A percentile compares a stretch with the other conserved stretches of the same genome.
Evolutionary conservation across 2,888 invertebrate genomes (phyloP).

Genomic region (Himalopsyche japonica): DNA sequence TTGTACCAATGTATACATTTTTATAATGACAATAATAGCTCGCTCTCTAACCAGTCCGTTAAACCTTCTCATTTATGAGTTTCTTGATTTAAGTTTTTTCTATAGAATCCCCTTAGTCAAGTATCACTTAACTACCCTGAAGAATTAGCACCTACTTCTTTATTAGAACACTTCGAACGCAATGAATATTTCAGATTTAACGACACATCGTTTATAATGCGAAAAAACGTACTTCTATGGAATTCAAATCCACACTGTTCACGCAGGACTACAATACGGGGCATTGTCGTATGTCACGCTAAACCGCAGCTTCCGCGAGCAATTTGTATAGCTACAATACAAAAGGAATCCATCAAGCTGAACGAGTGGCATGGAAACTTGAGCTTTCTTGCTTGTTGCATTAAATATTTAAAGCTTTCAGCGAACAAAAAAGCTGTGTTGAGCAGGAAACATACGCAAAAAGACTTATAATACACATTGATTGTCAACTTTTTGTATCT

Average conservation of each 20-base stretch:
- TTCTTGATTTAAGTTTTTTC: too few relatives aligned
- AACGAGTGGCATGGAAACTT: neutral
- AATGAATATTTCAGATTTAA: neutral
- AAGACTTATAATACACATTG: neutral
- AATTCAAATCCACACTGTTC: neutral
- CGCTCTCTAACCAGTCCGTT: too few relatives aligned
- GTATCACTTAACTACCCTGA: too few relatives aligned
- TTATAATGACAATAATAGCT: too few relatives aligned
- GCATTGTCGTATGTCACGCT: neutral
- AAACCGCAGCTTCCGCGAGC: neutral
- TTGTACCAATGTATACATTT: too few relatives aligned
- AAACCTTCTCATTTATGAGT: too few relatives aligned
- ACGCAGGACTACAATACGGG: neutral
- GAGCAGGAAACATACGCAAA: neutral
- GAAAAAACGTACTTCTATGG: neutral
- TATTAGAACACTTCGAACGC: neutral
- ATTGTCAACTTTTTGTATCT: neutral
- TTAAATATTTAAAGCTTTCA: neutral
- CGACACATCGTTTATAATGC: neutral
- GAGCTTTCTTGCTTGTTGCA: neutral
- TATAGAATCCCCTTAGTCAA: too few relatives aligned
- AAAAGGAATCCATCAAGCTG: neutral
- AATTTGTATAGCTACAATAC: neutral
- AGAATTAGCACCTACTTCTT: too few relatives aligned
- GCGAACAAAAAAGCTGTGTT: neutral